These are phyloP conservation scores for Spondyliosoma cantharus DNA, from an alignment of 2,797 vertebrate genomes.

Conservation along the genomic window DNA sequence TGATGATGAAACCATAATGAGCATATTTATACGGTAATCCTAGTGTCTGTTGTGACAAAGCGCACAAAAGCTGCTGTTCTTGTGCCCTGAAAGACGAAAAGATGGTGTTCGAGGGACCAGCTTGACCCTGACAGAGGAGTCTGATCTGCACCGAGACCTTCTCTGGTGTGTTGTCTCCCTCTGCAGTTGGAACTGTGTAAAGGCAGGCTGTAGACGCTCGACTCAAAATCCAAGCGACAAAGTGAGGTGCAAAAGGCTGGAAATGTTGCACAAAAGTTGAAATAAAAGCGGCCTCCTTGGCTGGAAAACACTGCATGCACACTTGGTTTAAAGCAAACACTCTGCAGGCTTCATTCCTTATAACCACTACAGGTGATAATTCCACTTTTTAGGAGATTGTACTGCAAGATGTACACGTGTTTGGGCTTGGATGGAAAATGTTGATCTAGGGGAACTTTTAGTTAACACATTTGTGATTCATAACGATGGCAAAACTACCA, in stretches of 20 bases:
- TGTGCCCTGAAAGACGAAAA: not conserved
- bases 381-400: not conserved
- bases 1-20: not conserved
- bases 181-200: slow-evolving; percentile 55
- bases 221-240: not conserved
- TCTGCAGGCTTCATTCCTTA: not conserved
- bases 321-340: not conserved
- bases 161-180: slow-evolving; percentile 72
- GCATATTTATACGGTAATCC: not conserved
- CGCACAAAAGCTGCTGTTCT: not conserved
- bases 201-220: not conserved
- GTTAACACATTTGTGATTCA: not conserved
- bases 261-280: not conserved
- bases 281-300: not conserved
- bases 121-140: slow-evolving; percentile 33
- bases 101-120: slow-evolving; percentile 13
- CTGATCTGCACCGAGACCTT: slow-evolving; percentile 8
- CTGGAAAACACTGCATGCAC: not conserved
- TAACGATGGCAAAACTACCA: not conserved
- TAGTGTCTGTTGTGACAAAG: not conserved
- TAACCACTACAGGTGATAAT: not conserved
- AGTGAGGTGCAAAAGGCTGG: not conserved
- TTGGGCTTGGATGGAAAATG: not conserved
- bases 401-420: not conserved
- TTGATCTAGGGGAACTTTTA: not conserved